A percentile compares a stretch with the other conserved stretches of the same genome.
Conservation (phyloP, 1,140 invertebrate genomes). For the Drosophila kikkawai region DNA sequence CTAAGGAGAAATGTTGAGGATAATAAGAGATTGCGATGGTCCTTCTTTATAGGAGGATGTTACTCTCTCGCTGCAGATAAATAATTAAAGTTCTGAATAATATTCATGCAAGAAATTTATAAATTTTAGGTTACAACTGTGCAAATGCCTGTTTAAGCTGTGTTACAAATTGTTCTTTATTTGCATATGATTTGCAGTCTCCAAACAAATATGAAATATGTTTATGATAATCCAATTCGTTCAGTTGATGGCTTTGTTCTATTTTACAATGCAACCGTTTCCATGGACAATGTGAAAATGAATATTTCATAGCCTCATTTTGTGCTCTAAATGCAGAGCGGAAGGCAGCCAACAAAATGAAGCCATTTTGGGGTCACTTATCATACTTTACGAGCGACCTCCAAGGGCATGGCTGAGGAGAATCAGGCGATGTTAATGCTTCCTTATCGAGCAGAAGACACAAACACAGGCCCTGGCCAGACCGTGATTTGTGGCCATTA, state of each 20-base stretch:
- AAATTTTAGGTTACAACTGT: not conserved
- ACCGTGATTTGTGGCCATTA: conserved; percentile 77
- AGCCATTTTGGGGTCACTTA: conserved; percentile 65
- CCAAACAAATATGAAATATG: conserved; percentile 1
- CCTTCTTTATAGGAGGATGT: not conserved
- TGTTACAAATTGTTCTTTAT: not conserved
- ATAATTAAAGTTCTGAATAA: not conserved
- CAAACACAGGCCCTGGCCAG: conserved; percentile 42
- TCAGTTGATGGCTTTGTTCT: not conserved
- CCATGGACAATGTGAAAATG: conserved; percentile 12
- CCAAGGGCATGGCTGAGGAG: conserved; percentile 5
- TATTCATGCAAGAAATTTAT: not conserved
- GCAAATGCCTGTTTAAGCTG: not conserved
- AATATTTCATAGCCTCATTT: conserved; percentile 30
- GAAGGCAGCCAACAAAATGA: conserved; percentile 37
- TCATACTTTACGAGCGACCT: conserved; percentile 60
- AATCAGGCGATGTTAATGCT: conserved; percentile 25
- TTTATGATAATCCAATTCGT: conserved; percentile 3
- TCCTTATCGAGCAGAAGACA: conserved; percentile 56
- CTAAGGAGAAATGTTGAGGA: not conserved
- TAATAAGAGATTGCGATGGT: conserved; percentile 1
- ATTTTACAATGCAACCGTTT: not conserved
- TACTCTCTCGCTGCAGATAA: too few species aligned
- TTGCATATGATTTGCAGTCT: not conserved
- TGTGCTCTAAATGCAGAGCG: conserved; percentile 50